Conservation (phyloP, 2,797 vertebrate genomes). For the Garrulus glandarius region DNA sequence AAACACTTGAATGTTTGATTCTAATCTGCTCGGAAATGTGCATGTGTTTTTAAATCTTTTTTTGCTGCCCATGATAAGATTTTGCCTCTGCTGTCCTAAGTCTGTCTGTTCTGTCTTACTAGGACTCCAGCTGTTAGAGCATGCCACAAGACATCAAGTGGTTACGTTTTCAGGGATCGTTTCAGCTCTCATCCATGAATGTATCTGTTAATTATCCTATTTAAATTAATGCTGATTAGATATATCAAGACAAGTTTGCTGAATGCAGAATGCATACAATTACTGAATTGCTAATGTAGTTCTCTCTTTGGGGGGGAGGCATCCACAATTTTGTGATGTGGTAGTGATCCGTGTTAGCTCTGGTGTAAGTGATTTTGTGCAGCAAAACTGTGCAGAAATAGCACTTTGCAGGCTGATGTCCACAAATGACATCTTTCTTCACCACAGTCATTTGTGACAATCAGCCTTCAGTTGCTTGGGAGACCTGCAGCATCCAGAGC, state of each 20-base stretch:
- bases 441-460: not conserved
- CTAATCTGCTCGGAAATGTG: not conserved
- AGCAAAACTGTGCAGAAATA: not conserved
- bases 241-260: not conserved
- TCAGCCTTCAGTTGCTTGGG: not conserved
- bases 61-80: not conserved
- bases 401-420: not conserved
- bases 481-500: not conserved
- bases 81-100: not conserved
- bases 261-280: not conserved
- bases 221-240: constrained; percentile 30
- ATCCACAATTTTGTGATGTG: not conserved
- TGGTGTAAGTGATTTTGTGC: not conserved
- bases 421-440: not conserved
- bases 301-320: not conserved
- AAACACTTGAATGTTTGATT: not conserved
- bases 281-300: not conserved
- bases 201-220: constrained; percentile 10
- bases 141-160: not conserved
- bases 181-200: not conserved
- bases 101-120: not conserved
- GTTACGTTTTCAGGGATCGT: not conserved
- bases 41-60: not conserved
- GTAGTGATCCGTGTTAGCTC: not conserved
- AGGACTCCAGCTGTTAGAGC: not conserved